A percentile compares a stretch with the other conserved stretches of the same genome.
Evolutionary conservation across 2,888 invertebrate genomes (phyloP).

Genomic region (Spisula solida): DNA sequence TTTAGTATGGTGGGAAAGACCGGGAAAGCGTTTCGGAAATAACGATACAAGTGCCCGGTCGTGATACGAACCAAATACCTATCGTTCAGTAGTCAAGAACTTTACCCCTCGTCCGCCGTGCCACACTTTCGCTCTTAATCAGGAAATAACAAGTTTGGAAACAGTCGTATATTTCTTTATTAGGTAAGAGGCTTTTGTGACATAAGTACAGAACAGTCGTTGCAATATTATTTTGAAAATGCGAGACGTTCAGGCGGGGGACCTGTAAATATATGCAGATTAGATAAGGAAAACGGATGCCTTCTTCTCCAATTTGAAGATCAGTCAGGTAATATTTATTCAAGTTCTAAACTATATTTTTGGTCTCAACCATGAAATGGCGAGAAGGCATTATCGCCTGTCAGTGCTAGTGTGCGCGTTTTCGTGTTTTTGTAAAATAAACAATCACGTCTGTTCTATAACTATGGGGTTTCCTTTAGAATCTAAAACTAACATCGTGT

Average conservation of each 20-base stretch:
- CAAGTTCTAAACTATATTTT: not conserved
- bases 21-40: too few relatives aligned
- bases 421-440: not conserved
- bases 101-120: not conserved
- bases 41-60: too few relatives aligned
- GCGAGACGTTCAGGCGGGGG: conserved; percentile 66
- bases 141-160: not conserved
- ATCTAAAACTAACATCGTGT: too few relatives aligned
- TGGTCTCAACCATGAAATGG: not conserved
- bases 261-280: conserved; percentile 34
- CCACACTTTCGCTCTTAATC: not conserved
- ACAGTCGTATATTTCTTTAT: not conserved
- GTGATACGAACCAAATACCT: too few relatives aligned
- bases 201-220: conserved; percentile 43
- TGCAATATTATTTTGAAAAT: conserved; percentile 69
- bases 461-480: too few relatives aligned
- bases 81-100: too few relatives aligned
- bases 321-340: conserved; percentile 37
- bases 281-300: conserved; percentile 40
- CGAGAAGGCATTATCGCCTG: not conserved
- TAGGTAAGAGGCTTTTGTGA: conserved; percentile 45
- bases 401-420: not conserved
- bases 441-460: not conserved
- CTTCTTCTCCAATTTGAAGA: conserved; percentile 42
- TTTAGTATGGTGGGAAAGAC: too few relatives aligned